A percentile compares a stretch with the other conserved stretches of the same genome.
Evolutionary conservation across 2,113 vertebrate genomes (phyloP).

Genomic region (Rhombomys opimus): DNA sequence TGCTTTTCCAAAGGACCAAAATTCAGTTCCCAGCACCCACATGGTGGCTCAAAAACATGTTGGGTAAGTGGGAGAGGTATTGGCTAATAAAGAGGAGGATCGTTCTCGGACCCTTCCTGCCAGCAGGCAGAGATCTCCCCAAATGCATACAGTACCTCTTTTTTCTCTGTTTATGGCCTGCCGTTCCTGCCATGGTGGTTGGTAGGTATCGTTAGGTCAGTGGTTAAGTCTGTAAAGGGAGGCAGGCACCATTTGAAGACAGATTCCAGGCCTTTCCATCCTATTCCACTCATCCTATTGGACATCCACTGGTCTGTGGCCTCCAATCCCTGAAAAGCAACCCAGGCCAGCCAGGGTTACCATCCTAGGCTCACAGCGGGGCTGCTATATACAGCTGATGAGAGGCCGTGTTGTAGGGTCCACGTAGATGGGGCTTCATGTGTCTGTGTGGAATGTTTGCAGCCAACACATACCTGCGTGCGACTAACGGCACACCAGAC

Average conservation of each 20-base stretch:
- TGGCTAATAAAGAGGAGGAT: neutral
- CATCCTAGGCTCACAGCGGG: neutral
- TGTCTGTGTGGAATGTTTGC: neutral
- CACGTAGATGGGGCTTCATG: neutral
- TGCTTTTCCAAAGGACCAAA: too few relatives aligned
- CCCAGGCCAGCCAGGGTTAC: neutral
- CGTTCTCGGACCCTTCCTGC: neutral
- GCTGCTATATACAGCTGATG: neutral
- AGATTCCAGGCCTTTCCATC: neutral
- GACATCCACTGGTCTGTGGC: neutral
- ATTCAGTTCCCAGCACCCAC: too few relatives aligned
- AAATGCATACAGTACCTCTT: neutral
- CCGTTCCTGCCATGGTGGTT: neutral
- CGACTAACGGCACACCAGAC: neutral
- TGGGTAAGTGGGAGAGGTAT: neutral
- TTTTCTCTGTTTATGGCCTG: neutral
- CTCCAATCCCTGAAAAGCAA: neutral
- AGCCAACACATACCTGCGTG: neutral
- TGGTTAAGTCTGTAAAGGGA: neutral
- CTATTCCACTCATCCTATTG: neutral
- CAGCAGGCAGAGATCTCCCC: neutral
- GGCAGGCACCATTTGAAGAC: neutral
- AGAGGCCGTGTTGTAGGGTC: neutral
- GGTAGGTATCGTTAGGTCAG: neutral
- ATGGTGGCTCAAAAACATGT: too few relatives aligned